Base-by-base conservation (phyloP, 1,140 invertebrate genomes). In the Drosophila trapezifrons region DNA sequence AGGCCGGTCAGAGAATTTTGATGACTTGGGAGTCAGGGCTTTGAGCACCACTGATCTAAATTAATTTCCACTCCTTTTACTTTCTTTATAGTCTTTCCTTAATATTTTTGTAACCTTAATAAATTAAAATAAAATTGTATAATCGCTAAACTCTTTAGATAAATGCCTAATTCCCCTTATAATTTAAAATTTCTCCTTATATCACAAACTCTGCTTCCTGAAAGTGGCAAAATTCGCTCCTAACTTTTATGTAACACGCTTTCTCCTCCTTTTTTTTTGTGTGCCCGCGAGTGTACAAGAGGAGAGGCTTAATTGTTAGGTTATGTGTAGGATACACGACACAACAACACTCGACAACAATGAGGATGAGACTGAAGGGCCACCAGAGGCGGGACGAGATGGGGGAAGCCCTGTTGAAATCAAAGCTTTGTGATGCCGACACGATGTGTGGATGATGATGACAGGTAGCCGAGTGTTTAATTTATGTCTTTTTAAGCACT, bases 401-500 rank as follows among this genome's bases (percentile, higher is more conserved):
- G 74, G 63, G 64, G 64, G 32, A 40, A 76, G 70, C 83, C 76
- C 79, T 89, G 84, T 87, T 87, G 83, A 87, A 87, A 87, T 87
- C 84, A 87, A 87, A 87, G 84, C 84, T 87, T 89, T 89, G 67
- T 71, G 76, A 77, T 90, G 84, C 84, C 84, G 84, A 80, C 84
- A 86, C 77, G 73, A 64, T 76, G 71, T 74, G 78, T 37, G 62
- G 52, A 85, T 81, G 83, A 87, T 83, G 82, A 87, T 86, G 82
- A 87, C 83, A 86, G 83, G 83, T 86, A 86, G 83, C 83, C 76
- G 67, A 83, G 85, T 89, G 80, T 89, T 89, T 89, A 89, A 89
- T 89, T 84, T 89, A 89, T 89, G 84, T 89, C 84, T 84, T 89
- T 89, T 89, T 89, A 89, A 89, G 84, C 77, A 89, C 84, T 89